These are phyloP conservation scores for Rhagium mordax DNA, from an alignment of 2,888 invertebrate genomes.

Conservation along the genomic window DNA sequence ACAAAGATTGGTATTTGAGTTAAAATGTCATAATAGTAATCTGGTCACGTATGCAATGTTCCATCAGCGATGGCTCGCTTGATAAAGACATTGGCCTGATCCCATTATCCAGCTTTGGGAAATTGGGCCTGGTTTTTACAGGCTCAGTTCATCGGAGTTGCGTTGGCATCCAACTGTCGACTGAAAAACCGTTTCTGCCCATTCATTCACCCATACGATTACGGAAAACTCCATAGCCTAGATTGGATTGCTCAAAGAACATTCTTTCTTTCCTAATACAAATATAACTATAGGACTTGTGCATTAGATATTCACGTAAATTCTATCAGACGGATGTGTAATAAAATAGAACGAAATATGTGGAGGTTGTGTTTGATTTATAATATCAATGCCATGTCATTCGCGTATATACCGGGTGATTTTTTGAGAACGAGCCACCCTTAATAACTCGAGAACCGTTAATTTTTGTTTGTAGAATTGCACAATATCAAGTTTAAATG, in stretches of 20 bases:
- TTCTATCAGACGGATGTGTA: slow-evolving; percentile 9
- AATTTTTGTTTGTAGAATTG: too few species aligned
- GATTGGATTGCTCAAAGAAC: slow-evolving; percentile 30
- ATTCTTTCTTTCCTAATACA: slow-evolving; percentile 18
- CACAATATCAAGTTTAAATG: too few species aligned
- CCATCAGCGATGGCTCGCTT: slow-evolving; percentile 56
- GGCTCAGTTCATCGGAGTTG: slow-evolving; percentile 30
- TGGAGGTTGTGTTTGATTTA: not conserved
- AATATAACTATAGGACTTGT: slow-evolving; percentile 1
- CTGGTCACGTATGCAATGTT: slow-evolving; percentile 64
- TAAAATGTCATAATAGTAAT: slow-evolving; percentile 52
- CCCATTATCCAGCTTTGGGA: slow-evolving; percentile 63
- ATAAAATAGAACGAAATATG: not conserved
- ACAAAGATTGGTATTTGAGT: slow-evolving; percentile 23
- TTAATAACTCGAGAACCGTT: too few species aligned
- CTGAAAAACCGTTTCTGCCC: slow-evolving; percentile 34
- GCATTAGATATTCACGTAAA: slow-evolving; percentile 23
- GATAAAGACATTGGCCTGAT: slow-evolving; percentile 64
- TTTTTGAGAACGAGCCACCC: too few species aligned
- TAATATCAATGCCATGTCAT: too few species aligned
- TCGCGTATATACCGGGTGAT: too few species aligned
- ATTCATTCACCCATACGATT: slow-evolving; percentile 34
- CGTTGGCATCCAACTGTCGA: slow-evolving; percentile 24
- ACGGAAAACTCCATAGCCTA: slow-evolving; percentile 28
- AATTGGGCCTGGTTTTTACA: slow-evolving; percentile 59